A percentile compares a stretch with the other conserved stretches of the same genome.
phyloP scores from a whole-genome alignment of 1,140 invertebrate species.

The Leptopilina boulardi region DNA sequence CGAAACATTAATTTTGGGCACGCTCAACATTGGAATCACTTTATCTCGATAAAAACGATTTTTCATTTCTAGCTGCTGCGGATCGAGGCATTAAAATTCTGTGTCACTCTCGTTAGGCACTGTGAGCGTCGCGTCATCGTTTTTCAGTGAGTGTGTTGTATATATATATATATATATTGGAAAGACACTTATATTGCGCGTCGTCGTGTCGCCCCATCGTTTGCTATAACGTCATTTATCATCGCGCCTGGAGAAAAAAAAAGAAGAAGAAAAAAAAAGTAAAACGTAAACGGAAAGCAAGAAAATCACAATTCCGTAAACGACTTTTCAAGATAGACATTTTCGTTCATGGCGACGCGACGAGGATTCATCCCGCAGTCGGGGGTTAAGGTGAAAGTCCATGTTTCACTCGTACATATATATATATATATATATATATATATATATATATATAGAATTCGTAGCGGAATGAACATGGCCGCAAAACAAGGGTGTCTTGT shows the following conservation, averaged over 20 bases:
- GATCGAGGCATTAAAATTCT: slow-evolving; percentile 26
- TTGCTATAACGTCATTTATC: slow-evolving; percentile 28
- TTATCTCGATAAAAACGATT: slow-evolving; percentile 34
- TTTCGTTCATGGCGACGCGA: background rate
- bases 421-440: too few species aligned
- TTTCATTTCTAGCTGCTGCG: slow-evolving; percentile 24
- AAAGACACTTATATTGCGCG: slow-evolving; percentile 29
- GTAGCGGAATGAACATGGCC: background rate
- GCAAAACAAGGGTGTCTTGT: slow-evolving; percentile 10
- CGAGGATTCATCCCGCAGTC: slow-evolving; percentile 7
- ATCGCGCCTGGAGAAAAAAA: slow-evolving; percentile 6
- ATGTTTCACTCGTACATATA: background rate
- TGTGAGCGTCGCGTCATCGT: slow-evolving; percentile 14
- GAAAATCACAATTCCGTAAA: slow-evolving; percentile 32
- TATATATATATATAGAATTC: too few species aligned
- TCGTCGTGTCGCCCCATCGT: slow-evolving; percentile 24
- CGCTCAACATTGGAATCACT: slow-evolving; percentile 15
- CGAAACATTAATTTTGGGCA: slow-evolving; percentile 20
- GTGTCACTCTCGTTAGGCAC: slow-evolving; percentile 33
- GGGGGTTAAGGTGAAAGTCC: slow-evolving; percentile 18
- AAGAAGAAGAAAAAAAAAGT: slow-evolving; percentile 16
- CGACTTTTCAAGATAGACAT: slow-evolving; percentile 31
- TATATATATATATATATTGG: background rate
- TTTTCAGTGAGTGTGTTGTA: background rate
- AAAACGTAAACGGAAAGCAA: slow-evolving; percentile 24